phyloP scores from a whole-genome alignment of 2,113 vertebrate species.

The Leucosticte australis region DNA sequence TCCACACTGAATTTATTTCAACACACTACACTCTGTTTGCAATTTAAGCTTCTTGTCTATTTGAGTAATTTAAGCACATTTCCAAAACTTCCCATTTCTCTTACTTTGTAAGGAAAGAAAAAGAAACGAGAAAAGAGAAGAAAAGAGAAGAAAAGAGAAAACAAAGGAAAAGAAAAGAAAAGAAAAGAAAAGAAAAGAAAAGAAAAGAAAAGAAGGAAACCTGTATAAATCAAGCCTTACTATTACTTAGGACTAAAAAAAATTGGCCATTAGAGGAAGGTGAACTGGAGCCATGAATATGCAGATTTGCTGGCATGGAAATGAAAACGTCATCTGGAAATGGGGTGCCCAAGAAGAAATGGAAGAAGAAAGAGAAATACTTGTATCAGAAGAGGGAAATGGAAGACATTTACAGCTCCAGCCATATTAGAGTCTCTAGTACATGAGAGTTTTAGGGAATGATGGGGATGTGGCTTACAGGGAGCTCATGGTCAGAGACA shows the following conservation, averaged over 20 bases:
- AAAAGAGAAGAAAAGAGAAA: too few species aligned
- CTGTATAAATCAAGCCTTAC: background rate
- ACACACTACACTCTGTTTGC: background rate
- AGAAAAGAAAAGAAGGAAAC: background rate
- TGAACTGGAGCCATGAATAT: background rate
- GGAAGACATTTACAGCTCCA: background rate
- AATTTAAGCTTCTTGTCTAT: background rate
- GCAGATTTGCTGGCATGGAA: background rate
- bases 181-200: too few species aligned
- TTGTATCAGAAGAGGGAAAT: background rate
- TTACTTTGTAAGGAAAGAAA: background rate
- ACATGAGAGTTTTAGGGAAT: background rate
- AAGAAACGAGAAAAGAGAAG: too few species aligned
- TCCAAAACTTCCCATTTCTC: background rate
- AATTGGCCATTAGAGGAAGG: background rate
- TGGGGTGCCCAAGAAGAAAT: background rate
- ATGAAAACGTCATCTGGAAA: background rate
- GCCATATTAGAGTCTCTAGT: background rate
- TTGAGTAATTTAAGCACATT: background rate
- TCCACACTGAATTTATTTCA: background rate
- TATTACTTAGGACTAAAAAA: background rate
- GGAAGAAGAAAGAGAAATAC: background rate
- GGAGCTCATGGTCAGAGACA: background rate
- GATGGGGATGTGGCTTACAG: background rate
- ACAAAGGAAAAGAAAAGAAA: too few species aligned